Evolutionary conservation across 2,888 invertebrate species (phyloP).

Genomic region (Antheraea yamamai): DNA sequence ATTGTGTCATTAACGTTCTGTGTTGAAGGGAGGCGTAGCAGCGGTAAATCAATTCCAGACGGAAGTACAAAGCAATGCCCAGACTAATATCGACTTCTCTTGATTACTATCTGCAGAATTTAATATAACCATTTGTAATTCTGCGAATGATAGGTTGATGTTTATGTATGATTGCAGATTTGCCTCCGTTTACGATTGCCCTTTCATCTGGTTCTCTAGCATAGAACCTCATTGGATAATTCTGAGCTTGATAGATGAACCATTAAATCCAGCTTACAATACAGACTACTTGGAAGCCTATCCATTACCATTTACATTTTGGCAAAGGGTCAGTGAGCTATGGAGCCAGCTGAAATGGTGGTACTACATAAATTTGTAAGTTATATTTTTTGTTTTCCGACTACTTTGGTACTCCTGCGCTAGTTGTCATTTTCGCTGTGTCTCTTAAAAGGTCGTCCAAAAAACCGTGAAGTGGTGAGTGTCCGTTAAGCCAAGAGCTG

Average conservation of each 20-base stretch:
- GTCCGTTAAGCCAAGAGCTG: too few species aligned
- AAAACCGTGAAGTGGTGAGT: too few species aligned
- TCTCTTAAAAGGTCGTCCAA: too few species aligned
- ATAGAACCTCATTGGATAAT: conserved; percentile 45
- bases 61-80: too few species aligned
- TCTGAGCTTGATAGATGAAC: conserved; percentile 40
- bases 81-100: too few species aligned
- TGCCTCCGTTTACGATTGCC: conserved; percentile 46
- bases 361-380: conserved; percentile 18
- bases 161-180: conserved; percentile 38
- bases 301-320: conserved; percentile 45
- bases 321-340: conserved; percentile 36
- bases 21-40: too few species aligned
- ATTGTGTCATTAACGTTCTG: too few species aligned
- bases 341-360: conserved; percentile 29
- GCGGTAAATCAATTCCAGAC: too few species aligned
- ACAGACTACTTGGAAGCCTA: conserved; percentile 27
- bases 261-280: conserved; percentile 43
- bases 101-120: not conserved
- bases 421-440: too few species aligned
- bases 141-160: not conserved
- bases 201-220: conserved; percentile 53
- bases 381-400: not conserved
- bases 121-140: not conserved
- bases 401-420: not conserved